Percentiles rank a stretch among this genome's conserved stretches.
These are phyloP conservation scores for Psylliodes chrysocephalus DNA, from an alignment of 2,888 invertebrate species.

Conservation along the genomic window DNA sequence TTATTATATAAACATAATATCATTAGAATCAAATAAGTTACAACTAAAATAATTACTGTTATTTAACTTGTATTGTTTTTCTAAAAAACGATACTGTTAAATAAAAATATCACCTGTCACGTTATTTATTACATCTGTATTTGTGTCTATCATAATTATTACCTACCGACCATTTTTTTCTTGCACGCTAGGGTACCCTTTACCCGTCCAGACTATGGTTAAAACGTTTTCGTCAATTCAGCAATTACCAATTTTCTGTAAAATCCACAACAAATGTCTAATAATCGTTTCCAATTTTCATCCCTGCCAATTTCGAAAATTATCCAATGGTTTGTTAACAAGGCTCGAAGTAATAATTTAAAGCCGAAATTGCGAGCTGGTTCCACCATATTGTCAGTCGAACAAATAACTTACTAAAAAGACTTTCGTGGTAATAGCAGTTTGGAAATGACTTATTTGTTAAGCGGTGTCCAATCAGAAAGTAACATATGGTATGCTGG, in stretches of 20 bases:
- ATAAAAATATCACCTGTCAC: too few species aligned
- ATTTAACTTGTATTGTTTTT: too few species aligned
- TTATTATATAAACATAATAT: too few species aligned
- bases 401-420: slow-evolving; percentile 9
- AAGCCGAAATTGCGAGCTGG: slow-evolving; percentile 6
- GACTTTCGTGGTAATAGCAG: slow-evolving; percentile 1
- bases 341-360: slow-evolving; percentile 4
- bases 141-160: too few species aligned
- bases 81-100: too few species aligned
- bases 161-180: too few species aligned
- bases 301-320: slow-evolving; percentile 14
- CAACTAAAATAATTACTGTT: too few species aligned
- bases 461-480: slow-evolving; percentile 11
- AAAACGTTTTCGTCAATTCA: too few species aligned
- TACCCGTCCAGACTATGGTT: too few species aligned
- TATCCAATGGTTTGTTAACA: slow-evolving; percentile 9
- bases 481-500: slow-evolving; percentile 6
- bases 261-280: not conserved
- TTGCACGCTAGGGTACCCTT: too few species aligned
- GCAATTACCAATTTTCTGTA: not conserved
- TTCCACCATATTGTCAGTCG: slow-evolving; percentile 8
- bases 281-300: slow-evolving; percentile 11
- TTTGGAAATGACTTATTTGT: slow-evolving; percentile 12
- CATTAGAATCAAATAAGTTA: too few species aligned
- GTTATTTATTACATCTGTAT: too few species aligned